phyloP scores from a whole-genome alignment of 30 jellyfish, hydroid and myxozoan species.

The Aurelia aurita complex sp. Pacific region DNA sequence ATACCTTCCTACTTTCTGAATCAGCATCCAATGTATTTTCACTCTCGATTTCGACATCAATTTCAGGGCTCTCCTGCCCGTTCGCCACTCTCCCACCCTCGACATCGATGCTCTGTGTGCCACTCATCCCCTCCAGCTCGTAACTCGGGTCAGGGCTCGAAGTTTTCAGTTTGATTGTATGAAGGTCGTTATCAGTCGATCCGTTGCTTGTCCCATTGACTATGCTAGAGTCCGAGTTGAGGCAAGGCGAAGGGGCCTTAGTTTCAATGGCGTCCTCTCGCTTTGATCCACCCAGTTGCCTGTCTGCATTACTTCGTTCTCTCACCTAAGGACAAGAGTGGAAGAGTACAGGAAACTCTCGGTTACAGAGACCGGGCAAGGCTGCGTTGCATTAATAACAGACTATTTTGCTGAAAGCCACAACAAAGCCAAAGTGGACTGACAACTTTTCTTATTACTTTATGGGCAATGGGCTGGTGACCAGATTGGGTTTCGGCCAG shows the following conservation, averaged over 20 bases:
- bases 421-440: conserved; percentile 29
- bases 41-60: conserved; percentile 33
- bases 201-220: conserved; percentile 56
- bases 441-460: not conserved
- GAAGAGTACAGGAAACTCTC: conserved; percentile 56
- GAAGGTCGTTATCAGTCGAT: conserved; percentile 23
- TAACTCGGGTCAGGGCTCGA: conserved; percentile 21
- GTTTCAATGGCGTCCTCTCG: conserved; percentile 42
- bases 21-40: conserved; percentile 30
- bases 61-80: conserved; percentile 49
- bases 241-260: conserved; percentile 51
- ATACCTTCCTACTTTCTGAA: conserved; percentile 51
- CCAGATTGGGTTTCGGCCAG: conserved; percentile 13
- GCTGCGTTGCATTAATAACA: conserved; percentile 52
- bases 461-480: conserved; percentile 24
- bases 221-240: conserved; percentile 16
- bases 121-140: conserved; percentile 32
- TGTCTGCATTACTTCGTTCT: conserved; percentile 66
- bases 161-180: not conserved
- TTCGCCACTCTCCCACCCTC: conserved; percentile 65
- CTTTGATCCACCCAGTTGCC: conserved; percentile 44
- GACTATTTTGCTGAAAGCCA: conserved; percentile 32
- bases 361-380: conserved; percentile 40
- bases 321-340: conserved; percentile 53
- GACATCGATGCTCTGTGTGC: conserved; percentile 37